Conservation (phyloP, 2,888 invertebrate species). For the Ligdia adustata region DNA sequence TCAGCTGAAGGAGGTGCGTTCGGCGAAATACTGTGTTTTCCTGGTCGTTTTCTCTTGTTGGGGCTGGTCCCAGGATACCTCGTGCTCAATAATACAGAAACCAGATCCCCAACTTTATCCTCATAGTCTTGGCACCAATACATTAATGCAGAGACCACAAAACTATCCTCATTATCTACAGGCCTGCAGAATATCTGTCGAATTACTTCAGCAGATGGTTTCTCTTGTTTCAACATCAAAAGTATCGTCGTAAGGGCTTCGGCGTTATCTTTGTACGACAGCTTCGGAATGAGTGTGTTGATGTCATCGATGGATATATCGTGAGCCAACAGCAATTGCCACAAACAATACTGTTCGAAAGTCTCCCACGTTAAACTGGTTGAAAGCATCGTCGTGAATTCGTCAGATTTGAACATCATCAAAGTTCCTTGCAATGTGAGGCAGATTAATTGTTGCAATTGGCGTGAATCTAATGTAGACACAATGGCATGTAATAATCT, state of each 20-base stretch:
- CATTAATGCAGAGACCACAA: conserved; percentile 95
- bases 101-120: conserved; percentile 92
- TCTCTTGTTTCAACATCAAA: conserved; percentile 95
- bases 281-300: conserved; percentile 88
- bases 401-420: conserved; percentile 92
- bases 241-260: conserved; percentile 96
- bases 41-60: conserved; percentile 94
- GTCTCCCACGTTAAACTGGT: conserved; percentile 98
- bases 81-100: conserved; percentile 90
- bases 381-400: conserved; percentile 89
- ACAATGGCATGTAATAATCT: conserved; percentile 95
- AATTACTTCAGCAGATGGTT: conserved; percentile 93
- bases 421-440: conserved; percentile 95
- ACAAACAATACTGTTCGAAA: conserved; percentile 98
- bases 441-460: conserved; percentile 95
- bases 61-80: conserved; percentile 95
- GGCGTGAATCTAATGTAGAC: conserved; percentile 94
- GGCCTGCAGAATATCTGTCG: conserved; percentile 92
- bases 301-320: conserved; percentile 96
- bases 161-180: conserved; percentile 91
- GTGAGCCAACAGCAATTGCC: conserved; percentile 98
- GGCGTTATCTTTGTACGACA: conserved; percentile 93
- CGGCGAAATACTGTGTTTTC: conserved; percentile 87
- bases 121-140: conserved; percentile 98
- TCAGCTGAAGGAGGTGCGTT: conserved; percentile 91